Base-by-base conservation (phyloP, 2,888 invertebrate genomes). In the Myopa testacea region DNA sequence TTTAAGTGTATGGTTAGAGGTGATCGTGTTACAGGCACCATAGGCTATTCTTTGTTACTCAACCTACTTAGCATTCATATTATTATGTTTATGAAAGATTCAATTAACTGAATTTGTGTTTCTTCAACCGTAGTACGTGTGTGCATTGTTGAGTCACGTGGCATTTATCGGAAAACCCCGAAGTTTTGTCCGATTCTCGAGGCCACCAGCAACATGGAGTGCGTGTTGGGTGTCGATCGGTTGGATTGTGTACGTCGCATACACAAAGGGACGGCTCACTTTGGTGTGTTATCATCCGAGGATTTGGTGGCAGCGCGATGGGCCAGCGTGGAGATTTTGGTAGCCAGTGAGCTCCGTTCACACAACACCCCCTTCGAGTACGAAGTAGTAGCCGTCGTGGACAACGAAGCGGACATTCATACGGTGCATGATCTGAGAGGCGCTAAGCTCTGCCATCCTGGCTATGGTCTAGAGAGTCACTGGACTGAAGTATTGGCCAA, bases 201-300 rank as follows among this genome's bases (percentile, higher is more conserved):
- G 77, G 90, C 91, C 69, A 84, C 84, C 63, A 92, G 92, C 80
- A 91, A 92, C 68, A 92, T 94, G 12, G 93, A 93, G 83, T 95
- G 95, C 82, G 92, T 94, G 0, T 87, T 94, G 19, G 94, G 93
- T 1, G 91, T 91, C 14, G 95, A 95, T 89, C 95, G 96, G 80
- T 90, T 96, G 81, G 94, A 95, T 85, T 98, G 97, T 84, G 91
- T 97, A 79, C 91, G 94, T 6, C 92, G 93, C 82, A 93, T 98
- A 82, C 91, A 93, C 77, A 93, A 93, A 83, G 94, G 94, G 1
- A 92, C 93, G 1, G 97, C 95, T 0, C 97, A 98, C 88, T 94
- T 97, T 84, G 94, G 95, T 0, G 93, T 95, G 14, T 92, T 96
- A 84, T 94, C 94, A 75, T 94, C 97, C 0, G 96, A 97, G 86